phyloP scores from a whole-genome alignment of 2,888 invertebrate genomes.

The Yponomeuta malinellus region DNA sequence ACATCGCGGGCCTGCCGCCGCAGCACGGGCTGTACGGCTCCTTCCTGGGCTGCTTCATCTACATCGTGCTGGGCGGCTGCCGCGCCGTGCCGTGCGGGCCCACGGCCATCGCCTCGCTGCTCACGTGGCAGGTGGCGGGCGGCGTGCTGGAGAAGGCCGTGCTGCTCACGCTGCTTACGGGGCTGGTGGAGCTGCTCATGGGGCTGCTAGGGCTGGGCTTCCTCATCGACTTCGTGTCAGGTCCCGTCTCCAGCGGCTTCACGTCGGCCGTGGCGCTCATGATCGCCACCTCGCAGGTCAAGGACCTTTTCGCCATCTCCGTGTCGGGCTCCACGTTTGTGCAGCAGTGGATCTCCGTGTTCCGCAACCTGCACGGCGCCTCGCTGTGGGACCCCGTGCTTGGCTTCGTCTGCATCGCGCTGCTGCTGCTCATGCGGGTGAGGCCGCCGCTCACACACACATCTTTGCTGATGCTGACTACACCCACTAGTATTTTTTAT shows the following conservation, averaged over 20 bases:
- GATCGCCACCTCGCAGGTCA: constrained; percentile 92
- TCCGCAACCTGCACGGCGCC: constrained; percentile 79
- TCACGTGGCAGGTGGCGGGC: constrained; percentile 86
- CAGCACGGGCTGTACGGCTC: constrained; percentile 95
- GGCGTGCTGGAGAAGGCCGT: constrained; percentile 83
- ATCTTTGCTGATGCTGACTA: no score
- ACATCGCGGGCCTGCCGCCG: constrained; percentile 85
- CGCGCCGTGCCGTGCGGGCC: constrained; percentile 96
- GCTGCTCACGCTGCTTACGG: constrained; percentile 83
- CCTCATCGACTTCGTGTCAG: constrained; percentile 91
- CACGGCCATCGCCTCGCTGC: constrained; percentile 91
- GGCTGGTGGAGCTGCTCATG: constrained; percentile 86
- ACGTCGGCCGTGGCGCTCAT: constrained; percentile 93
- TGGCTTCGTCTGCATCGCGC: constrained; percentile 83
- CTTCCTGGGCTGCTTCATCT: constrained; percentile 93
- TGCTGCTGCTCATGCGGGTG: constrained; percentile 86
- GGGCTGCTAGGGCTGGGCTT: constrained; percentile 90
- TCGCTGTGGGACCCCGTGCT: constrained; percentile 84
- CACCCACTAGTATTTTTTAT: no score
- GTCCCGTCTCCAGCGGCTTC: constrained; percentile 92
- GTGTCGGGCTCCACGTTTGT: constrained; percentile 85
- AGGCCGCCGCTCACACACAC: constrained; percentile 28
- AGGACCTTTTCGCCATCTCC: constrained; percentile 85
- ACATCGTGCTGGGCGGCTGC: constrained; percentile 92
- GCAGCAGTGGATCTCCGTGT: constrained; percentile 84